Conservation (phyloP, 2,888 invertebrate species). For the Machimus atricapillus region DNA sequence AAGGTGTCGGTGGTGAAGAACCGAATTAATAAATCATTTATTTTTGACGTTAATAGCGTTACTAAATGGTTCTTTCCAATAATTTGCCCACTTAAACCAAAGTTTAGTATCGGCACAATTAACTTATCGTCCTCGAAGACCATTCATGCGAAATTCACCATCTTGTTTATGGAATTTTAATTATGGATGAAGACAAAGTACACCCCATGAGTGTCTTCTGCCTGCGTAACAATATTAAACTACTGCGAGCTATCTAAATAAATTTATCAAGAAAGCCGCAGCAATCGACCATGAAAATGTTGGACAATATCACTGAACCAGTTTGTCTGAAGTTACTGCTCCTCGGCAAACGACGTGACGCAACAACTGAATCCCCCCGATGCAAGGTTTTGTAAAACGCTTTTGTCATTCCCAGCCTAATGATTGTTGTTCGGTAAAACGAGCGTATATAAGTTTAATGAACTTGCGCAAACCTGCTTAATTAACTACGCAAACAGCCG, state of each 20-base stretch:
- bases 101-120: neutral
- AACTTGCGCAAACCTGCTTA: neutral
- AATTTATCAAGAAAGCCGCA: neutral
- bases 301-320: neutral
- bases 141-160: neutral
- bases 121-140: neutral
- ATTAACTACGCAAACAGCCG: neutral
- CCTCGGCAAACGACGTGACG: neutral
- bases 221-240: neutral
- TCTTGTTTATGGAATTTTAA: neutral
- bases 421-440: neutral
- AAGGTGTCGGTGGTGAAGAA: neutral
- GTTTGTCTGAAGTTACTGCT: neutral
- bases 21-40: neutral
- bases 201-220: neutral
- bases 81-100: neutral
- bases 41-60: neutral
- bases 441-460: neutral
- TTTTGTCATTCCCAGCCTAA: neutral
- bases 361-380: neutral
- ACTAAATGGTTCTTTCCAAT: neutral
- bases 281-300: constrained; percentile 9
- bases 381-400: neutral
- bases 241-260: neutral
- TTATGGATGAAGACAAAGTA: neutral